Conservation (phyloP, 2,113 vertebrate genomes). For the Gopherus flavomarginatus region DNA sequence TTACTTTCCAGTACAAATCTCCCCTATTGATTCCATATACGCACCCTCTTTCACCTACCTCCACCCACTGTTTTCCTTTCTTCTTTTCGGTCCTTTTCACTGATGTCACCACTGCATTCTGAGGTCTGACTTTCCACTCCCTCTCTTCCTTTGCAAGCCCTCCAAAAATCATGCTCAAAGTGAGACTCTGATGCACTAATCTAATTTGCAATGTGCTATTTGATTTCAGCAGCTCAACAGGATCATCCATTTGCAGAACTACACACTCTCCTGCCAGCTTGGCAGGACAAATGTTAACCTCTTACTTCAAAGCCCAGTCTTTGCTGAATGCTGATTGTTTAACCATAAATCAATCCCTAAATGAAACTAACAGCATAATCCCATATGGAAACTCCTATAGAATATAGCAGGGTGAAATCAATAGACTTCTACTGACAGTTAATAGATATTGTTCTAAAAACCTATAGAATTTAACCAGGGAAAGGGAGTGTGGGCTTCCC, state of each 20-base stretch:
- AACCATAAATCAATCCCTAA: neutral
- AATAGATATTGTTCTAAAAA: neutral
- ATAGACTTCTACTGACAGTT: neutral
- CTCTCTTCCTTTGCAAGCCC: neutral
- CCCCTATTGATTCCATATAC: accelerated
- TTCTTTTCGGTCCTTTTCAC: neutral
- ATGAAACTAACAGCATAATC: neutral
- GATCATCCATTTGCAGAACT: neutral
- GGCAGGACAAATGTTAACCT: neutral
- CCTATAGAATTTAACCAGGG: accelerated
- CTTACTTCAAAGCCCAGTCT: neutral
- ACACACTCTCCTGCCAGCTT: neutral
- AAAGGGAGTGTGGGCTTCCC: neutral
- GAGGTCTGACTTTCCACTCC: accelerated
- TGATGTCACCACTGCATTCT: neutral
- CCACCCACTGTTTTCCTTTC: neutral
- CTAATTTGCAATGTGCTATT: neutral
- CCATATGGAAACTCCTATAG: neutral
- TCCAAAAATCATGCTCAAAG: neutral
- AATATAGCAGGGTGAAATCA: neutral
- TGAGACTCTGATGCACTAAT: neutral
- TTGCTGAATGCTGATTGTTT: neutral
- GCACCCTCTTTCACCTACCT: neutral
- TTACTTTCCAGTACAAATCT: neutral
- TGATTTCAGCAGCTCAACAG: conserved; percentile 19